Evolutionary conservation across 2,113 vertebrate genomes (phyloP).

Genomic region (Centropristis striata): DNA sequence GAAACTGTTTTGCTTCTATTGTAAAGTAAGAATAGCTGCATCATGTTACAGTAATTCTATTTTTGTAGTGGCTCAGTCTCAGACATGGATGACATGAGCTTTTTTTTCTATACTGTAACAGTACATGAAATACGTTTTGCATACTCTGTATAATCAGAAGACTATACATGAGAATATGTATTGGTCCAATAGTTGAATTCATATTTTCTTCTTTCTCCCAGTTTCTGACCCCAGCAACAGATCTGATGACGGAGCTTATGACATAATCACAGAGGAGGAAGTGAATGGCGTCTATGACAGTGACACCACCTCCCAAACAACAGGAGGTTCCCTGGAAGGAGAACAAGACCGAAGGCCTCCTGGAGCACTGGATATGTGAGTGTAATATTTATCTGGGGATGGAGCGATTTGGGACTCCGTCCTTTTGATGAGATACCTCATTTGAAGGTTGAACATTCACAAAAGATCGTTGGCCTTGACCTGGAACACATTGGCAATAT

Average conservation of each 20-base stretch:
- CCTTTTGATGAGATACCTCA: not conserved
- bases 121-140: not conserved
- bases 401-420: not conserved
- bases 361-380: conserved; percentile 87
- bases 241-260: conserved; percentile 90
- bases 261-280: conserved; percentile 98
- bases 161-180: not conserved
- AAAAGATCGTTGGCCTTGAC: too few relatives aligned
- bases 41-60: not conserved
- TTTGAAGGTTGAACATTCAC: not conserved
- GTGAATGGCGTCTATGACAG: conserved; percentile 91
- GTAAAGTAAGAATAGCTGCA: not conserved
- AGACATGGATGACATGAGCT: not conserved
- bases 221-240: conserved; percentile 80
- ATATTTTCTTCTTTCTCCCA: conserved; percentile 35
- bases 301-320: conserved; percentile 82
- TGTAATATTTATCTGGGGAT: conserved; percentile 27
- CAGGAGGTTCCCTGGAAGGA: conserved; percentile 84
- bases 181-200: not conserved
- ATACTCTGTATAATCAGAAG: not conserved
- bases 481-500: too few relatives aligned
- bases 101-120: too few relatives aligned
- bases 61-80: not conserved
- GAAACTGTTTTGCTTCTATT: not conserved
- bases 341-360: conserved; percentile 82